Evolutionary conservation across 1,140 invertebrate species (phyloP).

Genomic region (Pseudachorutes palmiensis): DNA sequence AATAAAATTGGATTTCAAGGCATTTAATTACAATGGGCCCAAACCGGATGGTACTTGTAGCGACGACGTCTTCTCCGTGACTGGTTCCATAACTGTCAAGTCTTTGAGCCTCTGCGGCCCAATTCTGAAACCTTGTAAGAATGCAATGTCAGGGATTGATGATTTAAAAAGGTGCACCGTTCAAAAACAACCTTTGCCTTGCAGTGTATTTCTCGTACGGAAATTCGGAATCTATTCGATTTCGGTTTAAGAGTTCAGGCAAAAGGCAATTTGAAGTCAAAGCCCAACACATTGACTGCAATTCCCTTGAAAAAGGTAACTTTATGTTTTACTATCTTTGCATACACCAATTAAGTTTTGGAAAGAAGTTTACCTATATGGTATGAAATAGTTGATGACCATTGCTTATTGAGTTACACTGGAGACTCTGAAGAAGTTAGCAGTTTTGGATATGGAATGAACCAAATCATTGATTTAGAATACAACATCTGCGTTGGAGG

Average conservation of each 20-base stretch:
- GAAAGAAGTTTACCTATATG: too few species aligned
- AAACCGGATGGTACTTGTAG: not conserved
- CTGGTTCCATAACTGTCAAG: not conserved
- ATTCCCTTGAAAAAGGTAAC: not conserved
- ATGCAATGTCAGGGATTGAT: not conserved
- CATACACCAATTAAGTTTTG: too few species aligned
- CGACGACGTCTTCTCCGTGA: not conserved
- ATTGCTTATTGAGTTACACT: not conserved
- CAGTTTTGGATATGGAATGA: not conserved
- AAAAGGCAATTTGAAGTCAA: not conserved
- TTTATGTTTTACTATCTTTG: conserved; percentile 1
- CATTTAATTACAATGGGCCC: not conserved
- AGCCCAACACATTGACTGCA: not conserved
- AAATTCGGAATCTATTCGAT: not conserved
- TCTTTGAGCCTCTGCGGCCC: not conserved
- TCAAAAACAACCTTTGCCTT: too few species aligned
- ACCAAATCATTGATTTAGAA: conserved; percentile 1
- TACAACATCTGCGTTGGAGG: conserved; percentile 6
- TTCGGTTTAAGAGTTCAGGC: not conserved
- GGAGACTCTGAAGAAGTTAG: not conserved
- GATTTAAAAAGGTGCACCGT: too few species aligned
- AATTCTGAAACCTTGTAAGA: not conserved
- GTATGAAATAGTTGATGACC: not conserved
- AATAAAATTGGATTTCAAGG: not conserved
- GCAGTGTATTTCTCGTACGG: not conserved